Base-by-base conservation (phyloP, 2,797 vertebrate genomes). In the Melanogrammus aeglefinus region DNA sequence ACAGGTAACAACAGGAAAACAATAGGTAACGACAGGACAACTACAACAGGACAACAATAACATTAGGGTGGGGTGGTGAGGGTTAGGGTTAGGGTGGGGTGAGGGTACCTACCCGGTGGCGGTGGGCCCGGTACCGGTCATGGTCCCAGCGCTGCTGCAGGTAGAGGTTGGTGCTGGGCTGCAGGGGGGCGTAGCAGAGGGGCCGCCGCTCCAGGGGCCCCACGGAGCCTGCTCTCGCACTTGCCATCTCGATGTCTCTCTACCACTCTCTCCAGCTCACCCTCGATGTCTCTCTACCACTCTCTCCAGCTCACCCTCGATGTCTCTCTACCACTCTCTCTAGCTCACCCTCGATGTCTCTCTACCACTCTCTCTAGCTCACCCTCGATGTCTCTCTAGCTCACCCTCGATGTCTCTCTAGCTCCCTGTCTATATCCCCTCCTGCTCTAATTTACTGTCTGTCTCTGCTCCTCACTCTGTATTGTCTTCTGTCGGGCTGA, bases 81-180 rank as follows among this genome's bases (percentile, higher is more conserved):
- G 35, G 35, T 36, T 36, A 6, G 35, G 35, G 35, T 33, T 3
- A 33, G 35, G 6, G 5, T 36, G 35, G 6, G 35, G 35, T 31
- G 13, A 7, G 47, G 47, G 47, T 57, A 57, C 47, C 47, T 57
- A 57, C 47, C 6, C 47, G 47, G 47, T 57, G 47, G 47, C 91
- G 88, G 87, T 95, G 95, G 39, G 81, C 78, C 0, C 91, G 80
- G 47, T 89, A 95, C 72, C 80, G 18, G 0, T 69, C 78, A 71
- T 91, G 88, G 89, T 95, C 94, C 94, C 94, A 96, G 82, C 89
- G 85, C 74, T 92, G 90, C 89, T 95, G 94, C 81, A 95, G 90
- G 81, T 90, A 93, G 18, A 89, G 91, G 88, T 92, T 95, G 73
- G 92, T 88, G 73, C 91, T 79, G 0, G 94, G 94, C n/a, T 93